Evolutionary conservation across 2,797 vertebrate species (phyloP), one percentile per base, ranked within the genome.

Genomic region (Taeniopygia guttata): DNA sequence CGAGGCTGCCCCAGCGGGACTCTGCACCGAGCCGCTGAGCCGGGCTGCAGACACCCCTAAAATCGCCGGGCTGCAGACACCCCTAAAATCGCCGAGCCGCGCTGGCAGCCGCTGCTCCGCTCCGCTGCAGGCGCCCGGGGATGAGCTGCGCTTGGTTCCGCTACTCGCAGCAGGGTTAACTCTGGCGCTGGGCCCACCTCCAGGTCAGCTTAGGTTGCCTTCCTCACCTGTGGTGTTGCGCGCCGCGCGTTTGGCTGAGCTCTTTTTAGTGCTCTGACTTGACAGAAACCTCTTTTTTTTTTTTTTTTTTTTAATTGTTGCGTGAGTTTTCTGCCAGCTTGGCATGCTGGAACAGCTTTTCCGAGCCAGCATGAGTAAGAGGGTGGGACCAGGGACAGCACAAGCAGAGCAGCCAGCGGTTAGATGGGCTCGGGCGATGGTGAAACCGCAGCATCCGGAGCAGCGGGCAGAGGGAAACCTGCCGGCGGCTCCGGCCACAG

Each of bases 331-430:
- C 56, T 90, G 92, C 94, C 87, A 91, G 91, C 75, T 89, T 91
- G 92, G 81, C 90, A 10, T 36, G 81, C 91, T 93, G 89, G 52
- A 87, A 55, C 89, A 84, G 89, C 81, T 80, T 30, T 66, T 27
- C 55, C 43, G 77, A 70, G 90, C 62, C 93, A 88, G 83, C 46
- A 5, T 95, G 93, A 96, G 90, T 92, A 95, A 96, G 86, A 96
- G 96, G 96, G 96, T 95, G 96, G 94, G 81, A 82, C 74, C 56
- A 9, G 36, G 70, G 48, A 82, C 88, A 72, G 70, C 55, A 46
- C 6, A 2, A 32, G 74, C 80, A 3, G 11, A 40, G 89, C 94
- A 92, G 92, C 67, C 92, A 38, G 86, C 18, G 67, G 94, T 87
- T 72, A 89, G 84, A 45, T 87, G 17, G 81, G 78, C 92, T 76